phyloP scores from a whole-genome alignment of 2,113 vertebrate species.

The Dicentrarchus labrax region DNA sequence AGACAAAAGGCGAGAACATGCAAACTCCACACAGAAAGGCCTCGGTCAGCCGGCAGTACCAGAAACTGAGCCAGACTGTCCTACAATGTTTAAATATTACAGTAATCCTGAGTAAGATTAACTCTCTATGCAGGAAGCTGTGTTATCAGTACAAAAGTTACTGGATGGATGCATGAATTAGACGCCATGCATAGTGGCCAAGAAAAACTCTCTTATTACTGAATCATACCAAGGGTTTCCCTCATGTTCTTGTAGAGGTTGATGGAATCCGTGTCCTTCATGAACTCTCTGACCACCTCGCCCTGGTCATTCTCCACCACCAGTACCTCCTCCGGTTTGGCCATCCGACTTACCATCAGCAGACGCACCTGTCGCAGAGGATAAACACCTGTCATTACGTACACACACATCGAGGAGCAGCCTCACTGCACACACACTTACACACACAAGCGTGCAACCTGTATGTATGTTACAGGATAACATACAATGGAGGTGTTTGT shows the following conservation, averaged over 20 bases:
- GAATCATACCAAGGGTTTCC: conserved; percentile 93
- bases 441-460: background rate
- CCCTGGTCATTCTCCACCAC: conserved; percentile 99
- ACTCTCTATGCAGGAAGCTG: too few relatives aligned
- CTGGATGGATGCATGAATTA: too few relatives aligned
- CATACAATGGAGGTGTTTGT: background rate
- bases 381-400: conserved; percentile 42
- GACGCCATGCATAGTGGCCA: too few relatives aligned
- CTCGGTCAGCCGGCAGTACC: background rate
- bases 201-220: background rate
- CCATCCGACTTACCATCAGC: conserved; percentile 99
- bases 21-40: background rate
- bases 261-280: conserved; percentile 99
- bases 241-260: conserved; percentile 99
- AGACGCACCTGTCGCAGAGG: conserved; percentile 90
- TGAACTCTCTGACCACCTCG: conserved; percentile 98
- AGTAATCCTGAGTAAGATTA: too few relatives aligned
- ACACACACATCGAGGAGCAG: background rate
- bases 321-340: conserved; percentile 97
- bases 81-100: background rate
- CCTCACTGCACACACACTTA: background rate
- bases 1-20: background rate
- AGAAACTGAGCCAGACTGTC: background rate
- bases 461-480: background rate
- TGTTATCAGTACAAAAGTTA: too few relatives aligned